These are phyloP conservation scores for Odontesthes bonariensis DNA, from an alignment of 2,113 vertebrate genomes.

Conservation along the genomic window DNA sequence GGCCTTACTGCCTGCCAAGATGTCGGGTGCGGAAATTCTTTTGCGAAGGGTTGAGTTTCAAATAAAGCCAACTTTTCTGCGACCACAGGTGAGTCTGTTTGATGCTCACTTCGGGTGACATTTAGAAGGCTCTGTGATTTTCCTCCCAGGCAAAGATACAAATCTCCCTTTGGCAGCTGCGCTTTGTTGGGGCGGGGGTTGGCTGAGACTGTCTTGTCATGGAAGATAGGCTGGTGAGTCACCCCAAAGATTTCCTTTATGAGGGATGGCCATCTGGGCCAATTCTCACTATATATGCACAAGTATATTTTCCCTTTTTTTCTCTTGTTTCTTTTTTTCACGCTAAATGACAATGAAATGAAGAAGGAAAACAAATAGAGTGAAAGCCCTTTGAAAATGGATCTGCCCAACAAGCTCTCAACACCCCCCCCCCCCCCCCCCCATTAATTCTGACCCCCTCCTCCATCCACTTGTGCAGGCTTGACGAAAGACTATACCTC, in stretches of 20 bases:
- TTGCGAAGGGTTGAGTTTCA: slow-evolving; percentile 59
- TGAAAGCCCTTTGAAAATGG: slow-evolving; percentile 81
- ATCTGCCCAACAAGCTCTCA: slow-evolving; percentile 65
- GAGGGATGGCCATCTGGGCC: slow-evolving; percentile 70
- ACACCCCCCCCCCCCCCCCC: slow-evolving; percentile 20
- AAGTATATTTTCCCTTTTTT: slow-evolving; percentile 36
- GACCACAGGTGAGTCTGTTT: slow-evolving; percentile 67
- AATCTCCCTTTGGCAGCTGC: slow-evolving; percentile 70
- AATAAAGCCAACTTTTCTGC: slow-evolving; percentile 47
- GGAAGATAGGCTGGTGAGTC: slow-evolving; percentile 65
- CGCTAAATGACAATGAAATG: slow-evolving; percentile 71
- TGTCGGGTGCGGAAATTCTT: slow-evolving; percentile 46
- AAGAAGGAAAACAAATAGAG: slow-evolving; percentile 80
- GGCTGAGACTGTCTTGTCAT: slow-evolving; percentile 57
- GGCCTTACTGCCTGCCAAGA: slow-evolving; percentile 48
- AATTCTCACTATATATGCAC: slow-evolving; percentile 38
- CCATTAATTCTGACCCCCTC: slow-evolving; percentile 41
- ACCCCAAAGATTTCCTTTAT: slow-evolving; percentile 70
- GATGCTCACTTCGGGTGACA: slow-evolving; percentile 68
- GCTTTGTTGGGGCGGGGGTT: slow-evolving; percentile 39
- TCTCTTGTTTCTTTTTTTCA: slow-evolving; percentile 9
- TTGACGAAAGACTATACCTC: slow-evolving; percentile 77
- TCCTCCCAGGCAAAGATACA: slow-evolving; percentile 61
- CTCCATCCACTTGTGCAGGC: slow-evolving; percentile 70
- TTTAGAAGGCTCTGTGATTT: slow-evolving; percentile 44